Base-by-base conservation (phyloP, 2,888 invertebrate species). In the Ectobius pallidus region DNA sequence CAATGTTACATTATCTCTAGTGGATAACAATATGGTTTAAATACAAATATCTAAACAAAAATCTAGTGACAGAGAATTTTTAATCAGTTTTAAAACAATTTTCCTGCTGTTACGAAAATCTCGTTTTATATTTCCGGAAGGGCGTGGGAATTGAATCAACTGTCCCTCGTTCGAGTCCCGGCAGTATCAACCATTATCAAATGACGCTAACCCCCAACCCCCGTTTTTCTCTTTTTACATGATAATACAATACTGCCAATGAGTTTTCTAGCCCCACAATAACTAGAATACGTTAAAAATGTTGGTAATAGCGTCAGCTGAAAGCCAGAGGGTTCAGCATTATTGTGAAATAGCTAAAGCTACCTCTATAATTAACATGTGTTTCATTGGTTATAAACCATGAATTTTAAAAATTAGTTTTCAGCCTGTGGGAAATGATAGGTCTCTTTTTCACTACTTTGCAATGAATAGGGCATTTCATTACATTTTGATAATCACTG, bases 311-410 rank as follows among this genome's bases (percentile, higher is more conserved):
- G n/a, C n/a, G 32, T 16, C 58, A 58, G 16, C 58, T 58, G 58
- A 58, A 32, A 30, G 58, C 58, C 55, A 30, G 25, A 1, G n/a
- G 9, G 58, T 30, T 0, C 58, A 30, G n/a, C 30, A 6, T 46
- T 46, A n/a, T n/a, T 46, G 46, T 46, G 46, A 46, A 46, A 46
- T 46, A n/a, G 46, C 46, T 9, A 46, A n/a, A n/a, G n/a, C 46
- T 46, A 46, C 30, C 27, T 27, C 27, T 30, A 58, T 32, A 58
- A 32, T 58, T 58, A 58, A 58, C 58, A 58, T 58, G 58, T 30
- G 58, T 58, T 58, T 30, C 30, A 30, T 30, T 58, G 58, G 30
- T 25, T 30, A 11, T 0, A 32, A 1, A 16, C 9, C 58, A 32
- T n/a, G 16, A 58, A 58, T 58, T 58, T n/a, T 30, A 58, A 58